A percentile compares a stretch with the other conserved stretches of the same genome.
Evolutionary conservation across 2,797 vertebrate genomes (phyloP).

Genomic region (Clarias pachynema): DNA sequence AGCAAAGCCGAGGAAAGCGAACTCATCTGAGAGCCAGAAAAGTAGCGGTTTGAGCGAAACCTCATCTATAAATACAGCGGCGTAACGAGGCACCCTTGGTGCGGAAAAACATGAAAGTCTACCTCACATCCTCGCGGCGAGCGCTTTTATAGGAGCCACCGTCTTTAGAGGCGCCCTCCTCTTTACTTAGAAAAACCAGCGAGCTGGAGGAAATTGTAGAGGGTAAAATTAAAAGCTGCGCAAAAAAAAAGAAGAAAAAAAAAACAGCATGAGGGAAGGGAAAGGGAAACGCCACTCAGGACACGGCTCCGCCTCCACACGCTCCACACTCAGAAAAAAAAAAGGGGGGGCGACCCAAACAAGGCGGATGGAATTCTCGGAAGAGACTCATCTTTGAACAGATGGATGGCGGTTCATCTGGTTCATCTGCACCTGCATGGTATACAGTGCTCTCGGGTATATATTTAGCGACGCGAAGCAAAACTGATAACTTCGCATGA

Average conservation of each 20-base stretch:
- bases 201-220: slow-evolving; percentile 64
- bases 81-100: slow-evolving; percentile 33
- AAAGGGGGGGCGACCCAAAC: not conserved
- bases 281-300: slow-evolving; percentile 50
- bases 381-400: not conserved
- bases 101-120: slow-evolving; percentile 54
- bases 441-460: not conserved
- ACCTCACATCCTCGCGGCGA: slow-evolving; percentile 45
- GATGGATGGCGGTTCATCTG: not conserved
- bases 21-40: slow-evolving; percentile 27
- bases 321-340: not conserved
- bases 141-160: slow-evolving; percentile 48
- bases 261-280: slow-evolving; percentile 33
- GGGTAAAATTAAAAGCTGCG: slow-evolving; percentile 69
- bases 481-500: not conserved
- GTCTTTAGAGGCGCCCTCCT: slow-evolving; percentile 56
- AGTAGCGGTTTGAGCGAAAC: slow-evolving; percentile 48
- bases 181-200: slow-evolving; percentile 70
- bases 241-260: slow-evolving; percentile 58
- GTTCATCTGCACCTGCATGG: not conserved
- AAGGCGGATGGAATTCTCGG: slow-evolving; percentile 14
- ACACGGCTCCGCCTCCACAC: slow-evolving; percentile 13
- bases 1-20: slow-evolving; percentile 11
- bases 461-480: not conserved
- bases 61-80: slow-evolving; percentile 57